Evolutionary conservation across 2,797 vertebrate genomes (phyloP), one percentile per base, ranked within the genome.

Genomic region (Leucoraja ocellata): DNA sequence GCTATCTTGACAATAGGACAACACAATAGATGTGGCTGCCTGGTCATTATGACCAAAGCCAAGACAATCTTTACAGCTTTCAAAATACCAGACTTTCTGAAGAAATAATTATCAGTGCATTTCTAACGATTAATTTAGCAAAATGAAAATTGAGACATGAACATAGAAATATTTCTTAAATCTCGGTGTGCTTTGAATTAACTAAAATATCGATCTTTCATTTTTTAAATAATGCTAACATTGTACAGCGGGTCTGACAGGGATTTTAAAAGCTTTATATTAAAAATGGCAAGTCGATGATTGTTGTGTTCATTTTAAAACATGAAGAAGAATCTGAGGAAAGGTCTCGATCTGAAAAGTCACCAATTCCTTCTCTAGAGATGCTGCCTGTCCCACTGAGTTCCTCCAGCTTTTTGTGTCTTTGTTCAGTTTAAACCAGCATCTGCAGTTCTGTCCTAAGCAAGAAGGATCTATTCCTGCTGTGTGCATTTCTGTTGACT

Each of bases 261-360:
- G 63, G 63, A 16, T 36, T 65, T 88, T 68, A 88, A 88, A 88
- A 88, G 84, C 84, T 68, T 65, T 79, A 79, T 39, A 79, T 39
- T 79, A 65, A 88, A 68, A 88, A 88, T 36, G 63, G 36, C 84
- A 88, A 68, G 84, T 68, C 63, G 36, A 88, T 88, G 61, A 88
- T 32, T 88, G 21, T 10, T 68, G 63, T 68, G 84, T 88, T 88
- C 63, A 88, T 88, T 88, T 88, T 88, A 88, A 88, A 88, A 88
- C 28, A 32, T 65, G 16, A 88, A 88, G n/a, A 32, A 65, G 65
- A 32, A 88, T 65, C 46, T 54, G 46, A 54, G 46, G 46, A 4
- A 54, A 3, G 4, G 46, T 54, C 46, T 54, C 46, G 46, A 54
- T 54, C 4, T 4, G 3, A 54, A 54, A 54, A 54, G 46, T 54